Conservation (phyloP, 2,888 invertebrate species). For the Eupithecia pulchellata region DNA sequence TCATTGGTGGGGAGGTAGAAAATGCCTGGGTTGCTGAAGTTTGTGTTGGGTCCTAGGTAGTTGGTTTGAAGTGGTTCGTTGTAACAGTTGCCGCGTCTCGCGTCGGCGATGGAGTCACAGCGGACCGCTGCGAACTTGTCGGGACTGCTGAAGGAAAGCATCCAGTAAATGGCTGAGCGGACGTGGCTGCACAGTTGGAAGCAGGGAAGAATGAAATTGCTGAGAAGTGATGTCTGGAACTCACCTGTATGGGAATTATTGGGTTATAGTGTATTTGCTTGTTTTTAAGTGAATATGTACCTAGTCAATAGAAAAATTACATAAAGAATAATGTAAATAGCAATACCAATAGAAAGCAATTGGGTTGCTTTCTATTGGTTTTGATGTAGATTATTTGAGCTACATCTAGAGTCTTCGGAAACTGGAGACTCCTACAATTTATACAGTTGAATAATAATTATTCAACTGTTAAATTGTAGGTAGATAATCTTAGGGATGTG, state of each 20-base stretch:
- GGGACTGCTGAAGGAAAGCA: conserved; percentile 57
- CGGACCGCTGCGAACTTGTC: conserved; percentile 67
- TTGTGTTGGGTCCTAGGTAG: conserved; percentile 66
- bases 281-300: too few relatives aligned
- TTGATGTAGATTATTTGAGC: too few relatives aligned
- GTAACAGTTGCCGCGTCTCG: conserved; percentile 68
- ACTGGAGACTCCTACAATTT: too few relatives aligned
- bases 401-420: too few relatives aligned
- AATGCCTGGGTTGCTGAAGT: conserved; percentile 69
- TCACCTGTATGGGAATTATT: conserved; percentile 61
- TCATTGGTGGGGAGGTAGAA: conserved; percentile 71
- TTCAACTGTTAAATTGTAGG: too few relatives aligned
- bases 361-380: too few relatives aligned
- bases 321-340: too few relatives aligned
- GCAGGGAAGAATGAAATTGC: conserved; percentile 71
- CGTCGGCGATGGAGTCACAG: conserved; percentile 64
- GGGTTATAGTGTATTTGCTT: neutral
- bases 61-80: conserved; percentile 54
- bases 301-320: neutral
- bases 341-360: too few relatives aligned
- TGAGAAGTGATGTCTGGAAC: conserved; percentile 66
- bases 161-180: conserved; percentile 69
- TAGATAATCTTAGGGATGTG: too few relatives aligned
- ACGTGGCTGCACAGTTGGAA: conserved; percentile 75
- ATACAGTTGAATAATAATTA: too few relatives aligned